These are phyloP conservation scores for Villa cingulata DNA, from an alignment of 2,888 invertebrate species.

Conservation along the genomic window DNA sequence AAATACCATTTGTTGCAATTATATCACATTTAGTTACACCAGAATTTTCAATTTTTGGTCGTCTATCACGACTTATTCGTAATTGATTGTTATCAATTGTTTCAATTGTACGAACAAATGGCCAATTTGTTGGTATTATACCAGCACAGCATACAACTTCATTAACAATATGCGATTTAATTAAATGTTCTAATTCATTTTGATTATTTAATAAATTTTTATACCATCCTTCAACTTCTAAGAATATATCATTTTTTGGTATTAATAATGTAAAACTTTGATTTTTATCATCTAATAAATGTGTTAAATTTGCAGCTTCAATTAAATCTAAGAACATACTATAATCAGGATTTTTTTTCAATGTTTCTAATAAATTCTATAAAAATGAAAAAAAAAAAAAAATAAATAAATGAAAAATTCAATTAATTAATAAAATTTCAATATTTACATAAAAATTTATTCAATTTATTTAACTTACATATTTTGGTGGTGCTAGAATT, in stretches of 20 bases:
- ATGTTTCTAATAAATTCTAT: conserved; percentile 26
- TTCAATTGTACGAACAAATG: conserved; percentile 34
- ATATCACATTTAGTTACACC: conserved; percentile 36
- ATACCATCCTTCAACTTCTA: conserved; percentile 27
- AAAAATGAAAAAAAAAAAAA: conserved; percentile 1
- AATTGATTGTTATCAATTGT: conserved; percentile 29
- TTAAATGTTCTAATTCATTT: conserved; percentile 23
- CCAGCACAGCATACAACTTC: conserved; percentile 36
- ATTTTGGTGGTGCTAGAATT: conserved; percentile 36
- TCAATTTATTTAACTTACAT: conserved; percentile 20
- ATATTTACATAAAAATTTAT: not conserved
- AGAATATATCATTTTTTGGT: conserved; percentile 35
- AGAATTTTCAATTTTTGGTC: conserved; percentile 36
- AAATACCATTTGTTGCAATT: conserved; percentile 32
- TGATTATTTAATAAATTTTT: conserved; percentile 19
- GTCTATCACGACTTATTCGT: conserved; percentile 32
- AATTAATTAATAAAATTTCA: not conserved
- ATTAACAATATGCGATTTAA: conserved; percentile 33
- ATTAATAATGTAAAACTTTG: conserved; percentile 31
- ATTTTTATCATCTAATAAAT: conserved; percentile 24
- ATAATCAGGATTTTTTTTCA: conserved; percentile 31
- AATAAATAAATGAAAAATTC: not conserved
- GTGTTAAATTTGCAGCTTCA: conserved; percentile 29
- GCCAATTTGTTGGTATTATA: conserved; percentile 35
- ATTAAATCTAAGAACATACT: conserved; percentile 32